Evolutionary conservation across 2,888 invertebrate genomes (phyloP).

Genomic region (Zootermopsis nevadensis): DNA sequence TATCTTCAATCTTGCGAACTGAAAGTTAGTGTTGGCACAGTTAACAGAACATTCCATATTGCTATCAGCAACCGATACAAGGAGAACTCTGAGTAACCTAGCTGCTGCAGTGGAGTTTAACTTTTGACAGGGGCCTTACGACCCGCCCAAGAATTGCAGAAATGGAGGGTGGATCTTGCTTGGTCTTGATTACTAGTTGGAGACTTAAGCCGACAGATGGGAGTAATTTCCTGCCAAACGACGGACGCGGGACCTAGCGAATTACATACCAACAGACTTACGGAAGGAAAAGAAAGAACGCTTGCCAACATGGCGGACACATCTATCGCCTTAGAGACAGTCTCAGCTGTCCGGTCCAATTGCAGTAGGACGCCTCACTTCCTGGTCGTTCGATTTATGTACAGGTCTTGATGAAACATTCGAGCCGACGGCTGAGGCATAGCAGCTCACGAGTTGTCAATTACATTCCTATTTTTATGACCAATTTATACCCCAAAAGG

Average conservation of each 20-base stretch:
- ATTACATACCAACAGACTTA: neutral
- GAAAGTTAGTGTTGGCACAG: too few relatives aligned
- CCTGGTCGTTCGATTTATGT: constrained; percentile 39
- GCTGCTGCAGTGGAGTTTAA: neutral
- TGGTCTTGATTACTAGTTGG: constrained; percentile 41
- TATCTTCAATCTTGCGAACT: too few relatives aligned
- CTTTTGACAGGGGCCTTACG: neutral
- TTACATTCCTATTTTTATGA: too few relatives aligned
- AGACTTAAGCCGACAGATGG: constrained; percentile 43
- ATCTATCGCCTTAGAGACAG: constrained; percentile 26
- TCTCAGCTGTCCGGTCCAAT: constrained; percentile 31
- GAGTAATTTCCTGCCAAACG: constrained; percentile 43
- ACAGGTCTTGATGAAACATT: constrained; percentile 36
- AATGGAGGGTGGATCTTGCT: neutral
- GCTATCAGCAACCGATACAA: too few relatives aligned
- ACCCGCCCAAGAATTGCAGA: neutral
- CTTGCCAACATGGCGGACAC: constrained; percentile 24
- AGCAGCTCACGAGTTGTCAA: too few relatives aligned
- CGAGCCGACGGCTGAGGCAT: neutral
- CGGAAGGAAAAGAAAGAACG: constrained; percentile 8
- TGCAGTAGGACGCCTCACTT: constrained; percentile 34
- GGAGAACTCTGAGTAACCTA: neutral
- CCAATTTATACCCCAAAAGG: neutral
- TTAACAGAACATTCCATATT: too few relatives aligned
- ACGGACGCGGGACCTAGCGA: constrained; percentile 24